phyloP scores from a whole-genome alignment of 2,888 invertebrate species.

The Cristatella mucedo region DNA sequence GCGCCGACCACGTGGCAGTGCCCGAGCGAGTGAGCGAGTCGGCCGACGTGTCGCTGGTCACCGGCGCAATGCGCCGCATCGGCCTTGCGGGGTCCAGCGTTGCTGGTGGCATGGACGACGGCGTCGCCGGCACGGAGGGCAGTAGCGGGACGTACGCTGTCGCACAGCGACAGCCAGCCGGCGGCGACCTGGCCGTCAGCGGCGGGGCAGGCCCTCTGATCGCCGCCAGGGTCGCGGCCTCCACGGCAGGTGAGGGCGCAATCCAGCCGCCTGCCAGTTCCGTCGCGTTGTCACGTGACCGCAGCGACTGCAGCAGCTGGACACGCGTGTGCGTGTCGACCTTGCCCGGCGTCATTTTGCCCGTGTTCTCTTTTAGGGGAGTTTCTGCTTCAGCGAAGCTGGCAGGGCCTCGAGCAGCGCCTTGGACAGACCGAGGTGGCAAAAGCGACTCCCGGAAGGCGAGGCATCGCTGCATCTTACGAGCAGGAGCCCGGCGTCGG shows the following conservation, averaged over 20 bases:
- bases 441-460: slow-evolving; percentile 53
- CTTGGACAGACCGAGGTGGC: slow-evolving; percentile 56
- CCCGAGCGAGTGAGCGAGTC: slow-evolving; percentile 1
- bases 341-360: slow-evolving; percentile 2
- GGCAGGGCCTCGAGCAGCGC: slow-evolving; percentile 71
- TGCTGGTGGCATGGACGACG: slow-evolving; percentile 9
- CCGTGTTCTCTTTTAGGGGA: slow-evolving; percentile 40
- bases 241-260: slow-evolving; percentile 8
- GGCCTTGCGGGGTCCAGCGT: slow-evolving; percentile 16
- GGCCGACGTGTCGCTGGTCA: slow-evolving; percentile 30
- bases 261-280: too few species aligned
- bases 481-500: slow-evolving; percentile 16
- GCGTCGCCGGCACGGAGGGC: too few species aligned
- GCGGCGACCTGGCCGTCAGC: slow-evolving; percentile 1
- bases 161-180: not conserved
- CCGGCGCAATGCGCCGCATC: slow-evolving; percentile 49
- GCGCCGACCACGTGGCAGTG: not conserved
- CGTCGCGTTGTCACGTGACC: too few species aligned
- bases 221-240: not conserved
- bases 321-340: slow-evolving; percentile 18
- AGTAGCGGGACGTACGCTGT: too few species aligned
- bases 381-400: slow-evolving; percentile 52
- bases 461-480: slow-evolving; percentile 52
- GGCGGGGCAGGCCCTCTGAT: slow-evolving; percentile 3
- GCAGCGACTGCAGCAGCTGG: slow-evolving; percentile 15